Conservation (phyloP, 35 echinoderm and acorn worm species). For the Ophiothrix spiculata region DNA sequence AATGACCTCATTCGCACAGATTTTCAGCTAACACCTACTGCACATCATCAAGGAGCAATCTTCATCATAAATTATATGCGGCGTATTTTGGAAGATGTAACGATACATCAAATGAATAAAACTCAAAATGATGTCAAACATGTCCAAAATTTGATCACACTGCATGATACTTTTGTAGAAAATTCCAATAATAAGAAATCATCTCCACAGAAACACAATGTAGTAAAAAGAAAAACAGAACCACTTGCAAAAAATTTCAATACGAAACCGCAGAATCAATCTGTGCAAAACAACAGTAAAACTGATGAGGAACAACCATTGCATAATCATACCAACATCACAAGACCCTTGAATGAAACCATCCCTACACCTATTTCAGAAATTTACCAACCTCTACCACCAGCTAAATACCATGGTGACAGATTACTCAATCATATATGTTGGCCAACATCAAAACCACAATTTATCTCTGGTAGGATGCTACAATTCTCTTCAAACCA, state of each 20-base stretch:
- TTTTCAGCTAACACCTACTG: slow-evolving; percentile 20
- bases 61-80: slow-evolving; percentile 65
- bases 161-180: slow-evolving; percentile 49
- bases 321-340: not conserved
- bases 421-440: slow-evolving; percentile 24
- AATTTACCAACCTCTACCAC: not conserved
- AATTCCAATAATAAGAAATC: slow-evolving; percentile 21
- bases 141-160: slow-evolving; percentile 39
- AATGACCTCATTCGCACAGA: slow-evolving; percentile 53
- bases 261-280: no score
- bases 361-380: not conserved
- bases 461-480: slow-evolving; percentile 13
- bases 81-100: slow-evolving; percentile 37
- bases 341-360: not conserved
- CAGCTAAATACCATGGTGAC: not conserved
- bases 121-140: slow-evolving; percentile 43
- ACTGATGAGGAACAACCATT: no score
- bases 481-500: slow-evolving; percentile 35
- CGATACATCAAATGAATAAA: slow-evolving; percentile 42
- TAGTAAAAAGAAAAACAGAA: no score
- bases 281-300: no score
- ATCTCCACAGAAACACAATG: not conserved
- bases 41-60: slow-evolving; percentile 66
- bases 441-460: slow-evolving; percentile 67
- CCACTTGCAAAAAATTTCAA: no score